phyloP scores from a whole-genome alignment of 1,140 invertebrate genomes.

The Coelopa frigida region DNA sequence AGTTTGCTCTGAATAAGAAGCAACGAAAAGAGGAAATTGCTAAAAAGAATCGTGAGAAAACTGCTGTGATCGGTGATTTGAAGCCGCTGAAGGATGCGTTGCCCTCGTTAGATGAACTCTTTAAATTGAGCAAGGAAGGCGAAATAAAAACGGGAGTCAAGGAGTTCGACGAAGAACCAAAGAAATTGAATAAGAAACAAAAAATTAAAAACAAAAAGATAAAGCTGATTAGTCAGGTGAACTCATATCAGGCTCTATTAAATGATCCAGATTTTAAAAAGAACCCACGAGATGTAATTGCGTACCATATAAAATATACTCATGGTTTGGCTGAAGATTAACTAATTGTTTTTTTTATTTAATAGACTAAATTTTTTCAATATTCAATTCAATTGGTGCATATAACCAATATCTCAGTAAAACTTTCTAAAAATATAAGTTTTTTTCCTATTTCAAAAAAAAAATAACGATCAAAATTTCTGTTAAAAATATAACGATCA shows the following conservation, averaged over 20 bases:
- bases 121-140: conserved; percentile 22
- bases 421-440: too few species aligned
- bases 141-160: conserved; percentile 14
- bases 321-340: conserved; percentile 11
- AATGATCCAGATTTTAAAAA: conserved; percentile 35
- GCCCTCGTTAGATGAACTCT: conserved; percentile 36
- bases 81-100: conserved; percentile 37
- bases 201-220: conserved; percentile 31
- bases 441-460: too few species aligned
- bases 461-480: too few species aligned
- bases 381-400: too few species aligned
- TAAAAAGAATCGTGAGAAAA: conserved; percentile 31
- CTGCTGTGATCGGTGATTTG: conserved; percentile 32
- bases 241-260: conserved; percentile 28
- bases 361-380: too few species aligned
- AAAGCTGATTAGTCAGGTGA: conserved; percentile 22
- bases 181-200: conserved; percentile 27
- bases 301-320: conserved; percentile 20
- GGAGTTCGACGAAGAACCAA: conserved; percentile 10
- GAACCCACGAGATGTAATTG: conserved; percentile 31
- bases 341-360: too few species aligned
- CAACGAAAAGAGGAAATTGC: conserved; percentile 30
- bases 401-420: too few species aligned
- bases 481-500: too few species aligned
- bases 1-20: conserved; percentile 25